Evolutionary conservation across 2,888 invertebrate species (phyloP).

Genomic region (Drosophila paracracens): DNA sequence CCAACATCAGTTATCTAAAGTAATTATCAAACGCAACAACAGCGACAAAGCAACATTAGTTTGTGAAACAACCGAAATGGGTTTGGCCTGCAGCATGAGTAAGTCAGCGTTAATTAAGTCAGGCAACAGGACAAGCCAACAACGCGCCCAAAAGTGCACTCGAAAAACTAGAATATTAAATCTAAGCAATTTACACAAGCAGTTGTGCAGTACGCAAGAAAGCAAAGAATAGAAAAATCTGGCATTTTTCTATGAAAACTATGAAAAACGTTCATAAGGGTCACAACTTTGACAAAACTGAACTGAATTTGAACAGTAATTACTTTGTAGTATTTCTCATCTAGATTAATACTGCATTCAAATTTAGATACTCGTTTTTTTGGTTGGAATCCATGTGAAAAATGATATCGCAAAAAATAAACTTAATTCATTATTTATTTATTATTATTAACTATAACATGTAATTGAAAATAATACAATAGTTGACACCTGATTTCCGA

Average conservation of each 20-base stretch:
- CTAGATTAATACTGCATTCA: not conserved
- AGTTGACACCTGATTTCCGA: constrained; percentile 2
- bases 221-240: not conserved
- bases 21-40: constrained; percentile 66
- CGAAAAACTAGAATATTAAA: constrained; percentile 17
- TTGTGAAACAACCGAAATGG: constrained; percentile 25
- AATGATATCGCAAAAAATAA: not conserved
- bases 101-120: constrained; percentile 73
- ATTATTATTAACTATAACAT: not conserved
- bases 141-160: constrained; percentile 44
- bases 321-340: not conserved
- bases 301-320: not conserved
- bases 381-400: not conserved
- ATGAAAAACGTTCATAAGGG: not conserved
- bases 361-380: not conserved
- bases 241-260: not conserved
- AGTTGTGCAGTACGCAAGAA: not conserved
- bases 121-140: constrained; percentile 35
- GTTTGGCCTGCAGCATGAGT: constrained; percentile 41
- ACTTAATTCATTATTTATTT: not conserved
- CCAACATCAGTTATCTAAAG: constrained; percentile 74
- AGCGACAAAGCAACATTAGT: constrained; percentile 33
- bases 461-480: not conserved
- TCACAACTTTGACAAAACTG: not conserved
- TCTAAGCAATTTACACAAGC: not conserved